Evolutionary conservation across 2,113 vertebrate species (phyloP).

Genomic region (Ploceus nigricollis): DNA sequence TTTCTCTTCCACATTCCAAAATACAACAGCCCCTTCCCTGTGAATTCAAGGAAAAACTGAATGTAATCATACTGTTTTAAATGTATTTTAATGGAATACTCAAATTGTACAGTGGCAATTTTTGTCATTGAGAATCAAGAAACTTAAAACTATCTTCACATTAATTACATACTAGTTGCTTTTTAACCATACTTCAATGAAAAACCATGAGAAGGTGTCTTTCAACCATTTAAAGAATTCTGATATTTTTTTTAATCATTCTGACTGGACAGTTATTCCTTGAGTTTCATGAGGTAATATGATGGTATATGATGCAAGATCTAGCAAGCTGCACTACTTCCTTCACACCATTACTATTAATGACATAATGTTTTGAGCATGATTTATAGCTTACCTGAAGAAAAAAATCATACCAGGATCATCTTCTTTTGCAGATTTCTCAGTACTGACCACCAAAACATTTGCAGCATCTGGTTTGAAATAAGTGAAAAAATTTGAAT

Average conservation of each 20-base stretch:
- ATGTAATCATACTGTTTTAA: background rate
- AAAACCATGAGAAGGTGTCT: background rate
- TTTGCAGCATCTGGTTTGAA: conserved; percentile 90
- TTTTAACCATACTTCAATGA: background rate
- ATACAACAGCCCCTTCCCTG: conserved; percentile 94
- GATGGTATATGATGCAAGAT: background rate
- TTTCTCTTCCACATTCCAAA: conserved; percentile 96
- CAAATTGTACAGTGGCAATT: background rate
- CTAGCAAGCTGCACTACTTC: background rate
- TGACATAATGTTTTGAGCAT: background rate
- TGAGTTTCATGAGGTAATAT: background rate
- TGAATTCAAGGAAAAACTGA: conserved; percentile 51
- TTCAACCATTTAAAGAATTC: background rate
- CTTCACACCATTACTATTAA: background rate
- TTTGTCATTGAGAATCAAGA: background rate
- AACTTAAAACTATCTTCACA: background rate
- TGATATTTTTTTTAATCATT: background rate
- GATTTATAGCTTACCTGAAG: conserved; percentile 81
- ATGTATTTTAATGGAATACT: background rate
- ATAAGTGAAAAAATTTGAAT: background rate
- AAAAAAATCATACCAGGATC: conserved; percentile 88
- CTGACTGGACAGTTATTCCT: background rate
- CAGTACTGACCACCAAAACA: conserved; percentile 85
- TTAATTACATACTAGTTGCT: background rate
- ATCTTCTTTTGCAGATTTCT: conserved; percentile 79